Base-by-base conservation (phyloP, 2,888 invertebrate species). In the Pseudanteris insignis region DNA sequence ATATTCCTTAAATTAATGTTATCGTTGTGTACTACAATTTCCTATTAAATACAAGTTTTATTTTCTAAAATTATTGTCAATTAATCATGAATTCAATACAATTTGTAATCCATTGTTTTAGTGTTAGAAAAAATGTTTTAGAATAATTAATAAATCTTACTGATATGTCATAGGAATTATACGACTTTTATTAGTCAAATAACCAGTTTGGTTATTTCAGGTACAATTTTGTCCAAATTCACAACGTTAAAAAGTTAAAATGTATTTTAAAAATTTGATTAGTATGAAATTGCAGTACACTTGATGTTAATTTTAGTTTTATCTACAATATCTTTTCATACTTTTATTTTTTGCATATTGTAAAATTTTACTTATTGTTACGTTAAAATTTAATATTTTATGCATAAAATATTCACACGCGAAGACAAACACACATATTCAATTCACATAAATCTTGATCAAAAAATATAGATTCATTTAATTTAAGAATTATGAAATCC, bases 201-300 rank as follows among this genome's bases (percentile, higher is more conserved):
- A n/a, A n/a, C n/a, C n/a, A n/a, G n/a, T n/a, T n/a, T n/a, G n/a
- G n/a, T n/a, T n/a, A n/a, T n/a, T n/a, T n/a, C n/a, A n/a, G n/a
- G n/a, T n/a, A n/a, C n/a, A n/a, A n/a, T n/a, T n/a, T n/a, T n/a
- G n/a, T n/a, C n/a, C n/a, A n/a, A n/a, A n/a, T n/a, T n/a, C n/a
- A n/a, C n/a, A n/a, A n/a, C n/a, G n/a, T n/a, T n/a, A n/a, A n/a
- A n/a, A 29, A 33, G 13, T 2, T 8, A 10, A 33, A 11, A 8
- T 13, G 9, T 1, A 14, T 5, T 8, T 40, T 28, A 7, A 25
- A 5, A 8, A 26, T 26, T 11, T 6, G 21, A 18, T 8, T 2
- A 18, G 1, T 18, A 8, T 3, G 51, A 51, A 51, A 51, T 51
- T 51, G 51, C 14, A 36, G 51, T 51, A 51, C 51, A 51, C 51